Evolutionary conservation across 2,797 vertebrate species (phyloP), one percentile per base, ranked within the genome.

Genomic region (Mormyrus proboscirostris): DNA sequence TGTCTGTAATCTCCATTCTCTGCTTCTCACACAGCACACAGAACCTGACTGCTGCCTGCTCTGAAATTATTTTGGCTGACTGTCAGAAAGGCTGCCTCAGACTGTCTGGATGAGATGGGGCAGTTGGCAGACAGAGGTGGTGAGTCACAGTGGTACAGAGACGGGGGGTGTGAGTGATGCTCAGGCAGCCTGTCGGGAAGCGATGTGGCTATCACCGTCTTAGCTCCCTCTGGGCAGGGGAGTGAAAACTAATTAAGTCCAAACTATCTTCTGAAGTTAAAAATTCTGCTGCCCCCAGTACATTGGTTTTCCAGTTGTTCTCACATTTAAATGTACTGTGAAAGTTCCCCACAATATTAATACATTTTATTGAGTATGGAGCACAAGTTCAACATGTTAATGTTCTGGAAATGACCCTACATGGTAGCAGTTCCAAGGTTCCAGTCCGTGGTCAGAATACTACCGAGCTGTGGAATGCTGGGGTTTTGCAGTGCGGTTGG

Each of bases 51-150:
- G 89, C 90, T 88, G 89, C 49, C 92, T 86, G 89, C 65, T 88
- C 89, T 90, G 88, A 87, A 90, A 90, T 90, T 89, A 84, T 89
- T 89, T 90, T 92, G 91, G 89, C 90, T 73, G 85, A 57, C 90
- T 91, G 90, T 92, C 91, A 92, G 88, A 85, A 83, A 47, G 89
- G 53, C 89, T 76, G 84, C 89, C 86, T 73, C 57, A 85, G 88
- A 22, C 55, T 62, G 88, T 69, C 69, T 86, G 86, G 76, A 87
- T 79, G 87, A 90, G 89, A 88, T 79, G 79, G 89, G 89, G 87
- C 8, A 86, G 85, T 88, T 92, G 89, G 82, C 89, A 91, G 87
- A 89, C 90, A 89, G 62, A 6, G 41, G 83, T 73, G 88, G 88
- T 91, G 91, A 92, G 90, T 92, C 90, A 91, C n/a, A 89, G 55